Evolutionary conservation across 1,140 invertebrate species (phyloP), one percentile per base, ranked within the genome.

Genomic region (Magallana ariakensis): DNA sequence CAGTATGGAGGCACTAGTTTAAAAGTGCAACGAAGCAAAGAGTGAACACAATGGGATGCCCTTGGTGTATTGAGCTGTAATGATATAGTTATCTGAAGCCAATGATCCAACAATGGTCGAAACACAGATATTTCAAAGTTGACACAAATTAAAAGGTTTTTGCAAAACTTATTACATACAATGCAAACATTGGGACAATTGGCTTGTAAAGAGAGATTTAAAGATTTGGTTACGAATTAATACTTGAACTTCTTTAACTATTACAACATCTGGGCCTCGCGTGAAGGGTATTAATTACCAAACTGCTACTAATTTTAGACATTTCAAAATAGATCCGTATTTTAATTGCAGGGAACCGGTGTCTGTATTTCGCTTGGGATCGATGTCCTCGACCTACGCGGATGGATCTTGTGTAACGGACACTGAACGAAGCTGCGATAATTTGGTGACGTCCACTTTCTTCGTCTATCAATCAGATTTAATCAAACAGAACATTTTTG

Each of bases 11-110:
- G 10, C 22, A 19, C 10, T 75, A 22, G 22, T 75, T 75, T 75
- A 75, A 75, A 75, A 75, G 66, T 75, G 66, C 66, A 75, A 33
- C 22, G 66, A 22, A 75, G 66, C 66, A 75, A 33, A 33, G 66
- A 75, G 19, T 22, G 15, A 33, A 7, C 22, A 75, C 22, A 75
- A 75, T 75, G 22, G 22, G 66, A 75, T 75, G 66, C 66, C 66
- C 66, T 26, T 75, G 66, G 66, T 75, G 66, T 75, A 75, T 75
- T 75, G 66, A 75, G 66, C 66, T 75, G 66, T 75, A 75, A 19
- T 75, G 66, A 75, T 26, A 26, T 33, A 75, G 26, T 75, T 75
- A 75, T 75, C 66, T 75, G 19, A 75, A 22, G 66, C 33, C 22
- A 75, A 75, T 26, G 66, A 70, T 75, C 66, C 33, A 75, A 75